A percentile compares a stretch with the other conserved stretches of the same genome.
These are phyloP conservation scores for Ciconia stormi DNA, from an alignment of 2,113 vertebrate genomes.

Conservation along the genomic window DNA sequence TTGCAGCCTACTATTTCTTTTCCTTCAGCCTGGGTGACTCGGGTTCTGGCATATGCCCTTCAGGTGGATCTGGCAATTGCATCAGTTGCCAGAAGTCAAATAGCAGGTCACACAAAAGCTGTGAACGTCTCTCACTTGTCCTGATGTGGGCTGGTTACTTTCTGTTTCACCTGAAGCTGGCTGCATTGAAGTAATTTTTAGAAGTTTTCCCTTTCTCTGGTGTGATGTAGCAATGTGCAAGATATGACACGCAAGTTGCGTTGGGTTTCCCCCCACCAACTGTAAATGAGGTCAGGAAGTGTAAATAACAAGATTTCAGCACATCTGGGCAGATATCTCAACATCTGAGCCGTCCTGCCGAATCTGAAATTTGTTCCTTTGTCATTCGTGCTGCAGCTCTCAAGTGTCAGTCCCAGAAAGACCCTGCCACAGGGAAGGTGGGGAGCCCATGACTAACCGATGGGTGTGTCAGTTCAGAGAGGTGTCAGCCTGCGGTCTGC, in stretches of 20 bases:
- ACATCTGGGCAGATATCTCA: background rate
- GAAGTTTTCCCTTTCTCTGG: background rate
- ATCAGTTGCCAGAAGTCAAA: background rate
- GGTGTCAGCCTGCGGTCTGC: background rate
- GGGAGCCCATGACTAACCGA: rapidly evolving
- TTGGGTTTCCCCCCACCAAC: conserved; percentile 4
- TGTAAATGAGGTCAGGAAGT: background rate
- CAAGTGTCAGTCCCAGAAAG: background rate
- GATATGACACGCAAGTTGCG: background rate
- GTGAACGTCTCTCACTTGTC: background rate
- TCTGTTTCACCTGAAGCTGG: background rate
- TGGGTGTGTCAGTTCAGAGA: background rate
- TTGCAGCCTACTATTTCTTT: background rate
- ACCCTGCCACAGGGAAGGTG: background rate
- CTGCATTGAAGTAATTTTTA: background rate
- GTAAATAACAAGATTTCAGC: background rate
- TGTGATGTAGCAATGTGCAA: background rate
- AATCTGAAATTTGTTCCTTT: background rate
- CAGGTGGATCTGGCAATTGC: background rate
- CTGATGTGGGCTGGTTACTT: background rate
- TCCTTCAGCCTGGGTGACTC: background rate
- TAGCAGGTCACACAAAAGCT: background rate
- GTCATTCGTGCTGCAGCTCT: background rate
- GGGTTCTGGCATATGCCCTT: background rate
- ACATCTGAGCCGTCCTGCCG: background rate